These are phyloP conservation scores for Dasypus novemcinctus DNA, from an alignment of 2,113 vertebrate species.

Conservation along the genomic window DNA sequence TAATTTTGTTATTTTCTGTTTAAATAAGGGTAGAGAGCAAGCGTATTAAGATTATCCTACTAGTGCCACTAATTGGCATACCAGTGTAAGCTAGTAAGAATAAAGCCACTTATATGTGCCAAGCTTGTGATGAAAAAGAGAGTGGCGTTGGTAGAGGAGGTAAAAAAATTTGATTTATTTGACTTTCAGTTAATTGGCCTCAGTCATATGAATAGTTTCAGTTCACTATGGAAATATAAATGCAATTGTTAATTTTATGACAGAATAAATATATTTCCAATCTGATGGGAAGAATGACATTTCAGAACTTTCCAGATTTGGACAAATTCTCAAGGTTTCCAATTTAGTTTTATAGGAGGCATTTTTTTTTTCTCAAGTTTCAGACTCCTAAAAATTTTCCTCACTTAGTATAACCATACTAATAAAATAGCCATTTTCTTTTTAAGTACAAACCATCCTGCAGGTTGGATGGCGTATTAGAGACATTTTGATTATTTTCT, in stretches of 20 bases:
- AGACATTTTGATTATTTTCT: conserved; percentile 45
- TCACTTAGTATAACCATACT: not conserved
- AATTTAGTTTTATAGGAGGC: not conserved
- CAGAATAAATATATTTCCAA: not conserved
- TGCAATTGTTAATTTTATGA: not conserved
- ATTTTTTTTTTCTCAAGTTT: conserved; percentile 15
- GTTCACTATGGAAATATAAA: not conserved
- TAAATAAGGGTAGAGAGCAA: conserved; percentile 36
- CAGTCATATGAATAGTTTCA: not conserved
- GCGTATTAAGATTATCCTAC: not conserved
- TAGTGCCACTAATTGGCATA: not conserved
- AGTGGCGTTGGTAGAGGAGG: not conserved
- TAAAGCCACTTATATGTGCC: not conserved
- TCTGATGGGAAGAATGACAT: not conserved
- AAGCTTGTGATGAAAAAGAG: not conserved
- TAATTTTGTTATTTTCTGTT: conserved; percentile 12
- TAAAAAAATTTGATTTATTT: not conserved
- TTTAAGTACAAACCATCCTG: conserved; percentile 11
- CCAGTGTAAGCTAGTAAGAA: not conserved
- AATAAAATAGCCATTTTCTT: conserved; percentile 24
- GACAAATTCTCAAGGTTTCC: conserved; percentile 29
- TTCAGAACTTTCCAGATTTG: conserved; percentile 6
- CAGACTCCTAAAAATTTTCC: not conserved
- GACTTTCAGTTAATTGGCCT: not conserved
- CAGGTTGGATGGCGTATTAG: conserved; percentile 13